phyloP scores from a whole-genome alignment of 2,113 vertebrate species.

The Epinephelus moara region DNA sequence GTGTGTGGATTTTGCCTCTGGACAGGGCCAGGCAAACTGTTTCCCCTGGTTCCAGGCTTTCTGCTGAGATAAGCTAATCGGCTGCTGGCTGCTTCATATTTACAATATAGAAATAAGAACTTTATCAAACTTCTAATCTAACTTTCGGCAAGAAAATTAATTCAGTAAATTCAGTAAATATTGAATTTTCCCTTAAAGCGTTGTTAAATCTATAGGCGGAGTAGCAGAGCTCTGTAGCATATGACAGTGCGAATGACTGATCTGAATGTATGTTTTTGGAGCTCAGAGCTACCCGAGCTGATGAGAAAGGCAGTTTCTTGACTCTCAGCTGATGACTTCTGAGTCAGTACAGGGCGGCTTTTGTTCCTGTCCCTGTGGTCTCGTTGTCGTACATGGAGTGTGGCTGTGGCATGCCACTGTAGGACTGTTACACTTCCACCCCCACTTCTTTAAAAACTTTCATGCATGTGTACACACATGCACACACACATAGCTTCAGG shows the following conservation, averaged over 20 bases:
- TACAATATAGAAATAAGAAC: neutral
- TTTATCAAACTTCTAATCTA: neutral
- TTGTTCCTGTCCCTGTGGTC: constrained; percentile 53
- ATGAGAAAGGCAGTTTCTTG: constrained; percentile 34
- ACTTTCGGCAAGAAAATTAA: neutral
- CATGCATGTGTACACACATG: neutral
- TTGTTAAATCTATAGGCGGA: neutral
- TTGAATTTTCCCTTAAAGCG: neutral
- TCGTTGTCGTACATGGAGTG: constrained; percentile 36
- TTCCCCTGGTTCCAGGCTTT: neutral
- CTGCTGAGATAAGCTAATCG: neutral
- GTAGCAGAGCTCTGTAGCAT: neutral
- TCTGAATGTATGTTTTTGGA: constrained; percentile 8
- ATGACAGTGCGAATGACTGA: constrained; percentile 6
- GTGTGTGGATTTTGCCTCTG: neutral
- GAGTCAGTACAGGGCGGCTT: constrained; percentile 43
- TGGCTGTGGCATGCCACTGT: constrained; percentile 47
- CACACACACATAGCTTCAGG: constrained; percentile 39
- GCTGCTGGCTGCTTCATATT: neutral
- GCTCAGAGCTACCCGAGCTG: neutral
- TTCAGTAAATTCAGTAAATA: too few species aligned
- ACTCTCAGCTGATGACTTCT: constrained; percentile 31
- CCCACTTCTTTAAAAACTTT: constrained; percentile 47
- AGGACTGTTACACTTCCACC: constrained; percentile 52
- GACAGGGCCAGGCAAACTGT: neutral